Evolutionary conservation across 35 echinoderm and acorn worm species (phyloP), one percentile per base, ranked within the genome.

Genomic region (Patiria miniata): DNA sequence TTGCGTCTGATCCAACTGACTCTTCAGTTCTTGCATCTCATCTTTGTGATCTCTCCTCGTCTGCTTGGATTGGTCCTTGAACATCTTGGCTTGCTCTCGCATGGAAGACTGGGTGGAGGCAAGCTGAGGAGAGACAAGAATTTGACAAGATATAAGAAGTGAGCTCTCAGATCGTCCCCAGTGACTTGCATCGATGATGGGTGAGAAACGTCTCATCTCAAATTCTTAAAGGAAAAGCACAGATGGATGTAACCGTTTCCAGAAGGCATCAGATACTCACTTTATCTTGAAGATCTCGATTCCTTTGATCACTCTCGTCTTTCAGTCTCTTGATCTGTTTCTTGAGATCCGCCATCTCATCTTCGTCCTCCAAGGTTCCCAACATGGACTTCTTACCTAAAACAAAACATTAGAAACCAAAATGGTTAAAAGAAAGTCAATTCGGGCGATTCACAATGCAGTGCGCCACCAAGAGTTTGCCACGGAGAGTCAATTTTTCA

Each of bases 291-390:
- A 83, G 83, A 39, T 95, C 81, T 54, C 68, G 21, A 22, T 78
- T 39, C 50, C 84, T 57, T 76, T 90, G 81, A 55, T 86, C 80
- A 6, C 85, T 89, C 23, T 85, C 39, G 29, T 61, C 36, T 34
- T 92, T 80, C 39, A 92, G 89, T 77, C 90, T 79, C 38, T 99
- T 61, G 4, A 94, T 52, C 37, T 54, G 14, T 53, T 85, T 76
- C 82, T 58, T 95, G 51, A 91, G 85, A 42, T 95, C 93, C 23
- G 86, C 85, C 8, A 95, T 54, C 32, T 99, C 96, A 92, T 99
- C 96, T 50, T 99, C 96, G 87, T 99, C 96, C 8, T 91, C 61
- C 38, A 99, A 68, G 34, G 86, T 95, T n/a, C 96, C 92, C 26
- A 95, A 79, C 61, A 86, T 94, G 21, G 96, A 99, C 55, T 83